Conservation (phyloP, 53 echinoderm and acorn worm species). For the Echinometra lucunter region DNA sequence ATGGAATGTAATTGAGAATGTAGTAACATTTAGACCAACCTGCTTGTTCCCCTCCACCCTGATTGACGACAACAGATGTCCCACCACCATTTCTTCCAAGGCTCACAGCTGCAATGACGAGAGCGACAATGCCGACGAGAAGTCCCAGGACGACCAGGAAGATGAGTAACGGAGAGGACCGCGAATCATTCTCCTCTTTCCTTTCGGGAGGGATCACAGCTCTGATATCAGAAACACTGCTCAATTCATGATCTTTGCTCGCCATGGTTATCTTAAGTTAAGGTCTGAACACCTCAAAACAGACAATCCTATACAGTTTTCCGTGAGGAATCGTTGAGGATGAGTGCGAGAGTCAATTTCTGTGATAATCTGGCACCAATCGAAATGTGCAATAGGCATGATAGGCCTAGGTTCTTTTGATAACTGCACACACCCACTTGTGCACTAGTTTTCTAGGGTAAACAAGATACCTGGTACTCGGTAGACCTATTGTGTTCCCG, state of each 20-base stretch:
- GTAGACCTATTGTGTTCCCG: not conserved
- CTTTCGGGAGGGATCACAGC: slow-evolving; percentile 29
- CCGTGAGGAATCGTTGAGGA: not conserved
- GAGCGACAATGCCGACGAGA: slow-evolving; percentile 61
- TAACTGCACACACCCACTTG: slow-evolving; percentile 20
- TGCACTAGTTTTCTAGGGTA: not conserved
- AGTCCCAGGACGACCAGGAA: slow-evolving; percentile 51
- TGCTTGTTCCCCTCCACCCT: not conserved
- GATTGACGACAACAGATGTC: not conserved
- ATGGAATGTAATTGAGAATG: no score
- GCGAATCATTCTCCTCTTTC: not conserved
- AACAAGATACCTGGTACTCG: slow-evolving; percentile 3
- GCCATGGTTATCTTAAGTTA: slow-evolving; percentile 16
- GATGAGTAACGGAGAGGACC: not conserved
- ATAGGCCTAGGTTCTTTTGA: not conserved
- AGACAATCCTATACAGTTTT: not conserved
- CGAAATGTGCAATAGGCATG: not conserved
- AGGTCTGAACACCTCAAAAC: not conserved
- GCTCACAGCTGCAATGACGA: slow-evolving; percentile 73
- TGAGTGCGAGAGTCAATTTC: no score
- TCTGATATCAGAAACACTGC: slow-evolving; percentile 47
- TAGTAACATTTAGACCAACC: not conserved
- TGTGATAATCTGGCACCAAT: no score
- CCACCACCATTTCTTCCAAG: slow-evolving; percentile 49
- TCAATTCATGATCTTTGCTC: not conserved